A percentile compares a stretch with the other conserved stretches of the same genome.
These are phyloP conservation scores for Microplitis deprimator DNA, from an alignment of 2,888 invertebrate genomes.

Conservation along the genomic window DNA sequence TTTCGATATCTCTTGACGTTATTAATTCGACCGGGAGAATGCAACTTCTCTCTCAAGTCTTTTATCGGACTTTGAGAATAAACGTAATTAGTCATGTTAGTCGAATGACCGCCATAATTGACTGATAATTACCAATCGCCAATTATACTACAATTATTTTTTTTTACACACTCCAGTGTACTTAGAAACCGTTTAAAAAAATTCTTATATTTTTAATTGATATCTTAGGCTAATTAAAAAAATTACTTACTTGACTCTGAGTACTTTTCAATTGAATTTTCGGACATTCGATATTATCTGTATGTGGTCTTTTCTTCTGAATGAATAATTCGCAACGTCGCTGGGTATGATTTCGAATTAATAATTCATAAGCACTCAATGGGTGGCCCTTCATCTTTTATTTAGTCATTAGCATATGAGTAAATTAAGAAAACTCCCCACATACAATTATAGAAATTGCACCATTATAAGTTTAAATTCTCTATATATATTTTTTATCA, in stretches of 20 bases:
- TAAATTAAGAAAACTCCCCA: constrained; percentile 54
- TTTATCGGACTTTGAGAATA: background rate
- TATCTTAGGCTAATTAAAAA: no score
- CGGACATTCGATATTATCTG: background rate
- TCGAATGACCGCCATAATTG: background rate
- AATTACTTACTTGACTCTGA: no score
- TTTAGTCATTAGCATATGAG: constrained; percentile 55
- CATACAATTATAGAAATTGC: constrained; percentile 60
- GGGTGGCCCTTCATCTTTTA: constrained; percentile 37
- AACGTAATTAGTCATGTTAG: background rate
- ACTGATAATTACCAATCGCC: background rate
- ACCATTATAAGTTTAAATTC: background rate
- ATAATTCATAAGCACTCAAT: constrained; percentile 60
- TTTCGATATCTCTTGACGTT: background rate
- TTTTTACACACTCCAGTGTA: background rate
- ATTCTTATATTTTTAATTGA: no score
- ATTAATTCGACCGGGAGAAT: background rate
- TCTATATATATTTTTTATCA: no score
- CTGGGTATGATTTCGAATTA: constrained; percentile 56
- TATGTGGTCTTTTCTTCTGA: constrained; percentile 49
- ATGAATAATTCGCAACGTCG: constrained; percentile 55
- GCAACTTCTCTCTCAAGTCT: background rate
- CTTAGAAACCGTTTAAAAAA: no score
- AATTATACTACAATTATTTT: background rate
- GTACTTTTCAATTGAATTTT: constrained; percentile 20